A percentile compares a stretch with the other conserved stretches of the same genome.
Evolutionary conservation across 2,113 vertebrate genomes (phyloP).

Genomic region (Corydoras maculifer): DNA sequence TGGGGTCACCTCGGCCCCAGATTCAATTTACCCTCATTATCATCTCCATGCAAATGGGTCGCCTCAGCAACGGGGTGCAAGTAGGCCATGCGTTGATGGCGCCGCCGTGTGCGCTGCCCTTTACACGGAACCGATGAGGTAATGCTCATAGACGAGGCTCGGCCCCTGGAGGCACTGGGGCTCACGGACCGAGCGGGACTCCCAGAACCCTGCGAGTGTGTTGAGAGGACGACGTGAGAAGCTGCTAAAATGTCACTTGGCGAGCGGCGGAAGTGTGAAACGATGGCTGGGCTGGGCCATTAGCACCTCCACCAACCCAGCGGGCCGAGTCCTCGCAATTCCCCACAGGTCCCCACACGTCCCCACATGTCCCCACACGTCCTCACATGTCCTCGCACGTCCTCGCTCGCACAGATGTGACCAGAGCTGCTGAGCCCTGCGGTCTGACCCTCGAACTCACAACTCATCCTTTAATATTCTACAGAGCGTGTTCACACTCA

Average conservation of each 20-base stretch:
- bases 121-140: not conserved
- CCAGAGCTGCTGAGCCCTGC: constrained; percentile 3
- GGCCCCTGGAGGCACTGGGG: not conserved
- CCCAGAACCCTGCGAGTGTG: constrained; percentile 4
- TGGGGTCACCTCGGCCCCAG: constrained; percentile 55
- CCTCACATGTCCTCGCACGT: constrained; percentile 3
- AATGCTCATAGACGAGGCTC: not conserved
- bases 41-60: constrained; percentile 51
- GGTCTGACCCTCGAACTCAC: constrained; percentile 20
- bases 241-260: constrained; percentile 49
- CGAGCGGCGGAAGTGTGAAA: constrained; percentile 49
- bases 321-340: not conserved
- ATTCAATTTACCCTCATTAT: constrained; percentile 62
- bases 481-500: constrained; percentile 2
- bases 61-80: constrained; percentile 31
- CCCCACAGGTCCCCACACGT: constrained; percentile 7
- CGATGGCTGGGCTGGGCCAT: constrained; percentile 43
- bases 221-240: constrained; percentile 8
- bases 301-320: constrained; percentile 35
- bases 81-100: constrained; percentile 18
- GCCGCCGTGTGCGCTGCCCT: constrained; percentile 1
- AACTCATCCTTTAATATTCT: constrained; percentile 12
- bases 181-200: not conserved
- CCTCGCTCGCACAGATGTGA: constrained; percentile 3
- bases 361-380: not conserved